phyloP scores from a whole-genome alignment of 2,113 vertebrate species.

The Proteles cristata region DNA sequence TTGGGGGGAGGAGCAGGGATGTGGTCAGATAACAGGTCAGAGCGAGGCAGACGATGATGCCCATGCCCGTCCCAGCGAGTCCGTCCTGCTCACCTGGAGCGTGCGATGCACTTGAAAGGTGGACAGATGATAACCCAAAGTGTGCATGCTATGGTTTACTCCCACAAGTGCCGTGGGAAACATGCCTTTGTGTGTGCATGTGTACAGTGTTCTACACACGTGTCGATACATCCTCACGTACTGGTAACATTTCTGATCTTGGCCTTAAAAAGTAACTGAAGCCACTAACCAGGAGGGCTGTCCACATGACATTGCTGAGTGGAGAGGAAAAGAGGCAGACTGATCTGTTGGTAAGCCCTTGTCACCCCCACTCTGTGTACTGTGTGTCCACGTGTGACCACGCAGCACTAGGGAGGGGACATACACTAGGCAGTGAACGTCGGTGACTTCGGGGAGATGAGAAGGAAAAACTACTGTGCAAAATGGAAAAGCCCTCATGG shows the following conservation, averaged over 20 bases:
- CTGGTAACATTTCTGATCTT: neutral
- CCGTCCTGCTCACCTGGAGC: too few species aligned
- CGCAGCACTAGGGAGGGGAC: neutral
- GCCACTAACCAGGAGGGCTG: too few species aligned
- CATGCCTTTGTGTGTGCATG: neutral
- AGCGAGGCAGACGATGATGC: neutral
- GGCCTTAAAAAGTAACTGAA: neutral
- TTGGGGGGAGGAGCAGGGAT: neutral
- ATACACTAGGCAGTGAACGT: rapidly evolving
- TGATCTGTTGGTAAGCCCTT: neutral
- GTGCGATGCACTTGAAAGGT: neutral
- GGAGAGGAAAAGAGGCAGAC: neutral
- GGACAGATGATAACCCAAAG: too few species aligned
- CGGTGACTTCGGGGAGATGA: neutral
- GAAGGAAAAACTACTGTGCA: neutral
- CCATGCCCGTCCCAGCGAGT: neutral
- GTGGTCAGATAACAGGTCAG: neutral
- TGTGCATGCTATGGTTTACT: too few species aligned
- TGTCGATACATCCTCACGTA: rapidly evolving
- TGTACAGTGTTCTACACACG: rapidly evolving
- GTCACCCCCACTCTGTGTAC: neutral
- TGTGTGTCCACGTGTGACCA: neutral
- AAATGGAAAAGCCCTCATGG: neutral
- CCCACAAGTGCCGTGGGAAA: too few species aligned
- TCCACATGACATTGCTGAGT: neutral